Conservation (phyloP, 2,113 vertebrate species). For the Donacobius atricapilla region DNA sequence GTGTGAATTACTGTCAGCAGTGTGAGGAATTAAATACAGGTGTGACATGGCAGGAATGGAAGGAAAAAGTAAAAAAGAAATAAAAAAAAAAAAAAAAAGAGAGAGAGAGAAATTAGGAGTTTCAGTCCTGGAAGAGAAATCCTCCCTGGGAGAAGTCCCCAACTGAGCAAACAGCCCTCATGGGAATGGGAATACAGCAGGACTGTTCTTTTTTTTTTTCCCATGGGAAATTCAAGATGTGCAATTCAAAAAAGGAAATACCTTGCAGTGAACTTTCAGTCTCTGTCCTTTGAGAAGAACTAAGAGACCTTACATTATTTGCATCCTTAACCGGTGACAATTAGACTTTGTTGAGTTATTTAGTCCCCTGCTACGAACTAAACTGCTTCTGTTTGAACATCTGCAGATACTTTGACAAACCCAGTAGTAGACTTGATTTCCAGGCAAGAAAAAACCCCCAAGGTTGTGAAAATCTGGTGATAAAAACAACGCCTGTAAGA, state of each 20-base stretch:
- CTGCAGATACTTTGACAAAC: background rate
- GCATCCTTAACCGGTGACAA: background rate
- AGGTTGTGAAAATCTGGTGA: background rate
- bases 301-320: background rate
- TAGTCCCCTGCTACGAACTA: accelerated
- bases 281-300: background rate
- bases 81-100: no score
- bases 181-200: background rate
- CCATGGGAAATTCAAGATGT: background rate
- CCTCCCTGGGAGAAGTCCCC: background rate
- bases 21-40: background rate
- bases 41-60: background rate
- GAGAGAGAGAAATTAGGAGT: background rate
- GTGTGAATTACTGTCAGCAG: accelerated
- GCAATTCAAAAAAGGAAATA: background rate
- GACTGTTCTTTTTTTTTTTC: background rate
- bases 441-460: background rate
- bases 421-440: background rate
- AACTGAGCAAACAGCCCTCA: background rate
- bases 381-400: background rate
- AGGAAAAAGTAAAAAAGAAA: background rate
- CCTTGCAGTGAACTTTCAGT: background rate
- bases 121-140: background rate
- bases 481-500: background rate
- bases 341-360: background rate